Conservation (phyloP, 2,888 invertebrate genomes). For the Morpho helenor region DNA sequence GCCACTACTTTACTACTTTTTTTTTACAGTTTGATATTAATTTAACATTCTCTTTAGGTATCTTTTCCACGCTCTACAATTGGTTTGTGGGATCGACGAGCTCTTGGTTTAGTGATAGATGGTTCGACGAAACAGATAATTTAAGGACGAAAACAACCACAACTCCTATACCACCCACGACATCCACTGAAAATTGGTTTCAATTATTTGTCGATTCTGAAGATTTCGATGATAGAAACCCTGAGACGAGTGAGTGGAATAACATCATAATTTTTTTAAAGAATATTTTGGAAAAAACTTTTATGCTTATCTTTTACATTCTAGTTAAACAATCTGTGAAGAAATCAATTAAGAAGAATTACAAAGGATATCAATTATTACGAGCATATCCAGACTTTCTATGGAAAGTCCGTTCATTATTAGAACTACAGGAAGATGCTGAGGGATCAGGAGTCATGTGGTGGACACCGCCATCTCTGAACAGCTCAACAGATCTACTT, state of each 20-base stretch:
- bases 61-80: slow-evolving; percentile 54
- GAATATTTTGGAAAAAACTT: not conserved
- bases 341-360: slow-evolving; percentile 66
- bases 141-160: slow-evolving; percentile 35
- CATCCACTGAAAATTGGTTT: slow-evolving; percentile 59
- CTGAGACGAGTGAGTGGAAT: slow-evolving; percentile 33
- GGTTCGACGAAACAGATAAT: slow-evolving; percentile 55
- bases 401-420: slow-evolving; percentile 66
- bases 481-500: slow-evolving; percentile 83
- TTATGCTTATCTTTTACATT: slow-evolving; percentile 13
- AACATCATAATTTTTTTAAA: not conserved
- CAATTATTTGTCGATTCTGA: slow-evolving; percentile 60
- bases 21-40: too few species aligned
- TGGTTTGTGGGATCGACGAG: slow-evolving; percentile 53
- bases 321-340: slow-evolving; percentile 55
- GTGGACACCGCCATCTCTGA: slow-evolving; percentile 70
- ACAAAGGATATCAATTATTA: slow-evolving; percentile 78
- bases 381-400: slow-evolving; percentile 59
- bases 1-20: too few species aligned
- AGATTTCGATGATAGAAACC: slow-evolving; percentile 54
- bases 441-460: slow-evolving; percentile 72
- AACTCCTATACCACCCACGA: slow-evolving; percentile 47
- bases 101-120: slow-evolving; percentile 69
- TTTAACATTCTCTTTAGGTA: slow-evolving; percentile 37
- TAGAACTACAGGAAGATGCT: slow-evolving; percentile 69